phyloP scores from a whole-genome alignment of 30 jellyfish, hydroid and myxozoan genomes.

The Mastigias papua region DNA sequence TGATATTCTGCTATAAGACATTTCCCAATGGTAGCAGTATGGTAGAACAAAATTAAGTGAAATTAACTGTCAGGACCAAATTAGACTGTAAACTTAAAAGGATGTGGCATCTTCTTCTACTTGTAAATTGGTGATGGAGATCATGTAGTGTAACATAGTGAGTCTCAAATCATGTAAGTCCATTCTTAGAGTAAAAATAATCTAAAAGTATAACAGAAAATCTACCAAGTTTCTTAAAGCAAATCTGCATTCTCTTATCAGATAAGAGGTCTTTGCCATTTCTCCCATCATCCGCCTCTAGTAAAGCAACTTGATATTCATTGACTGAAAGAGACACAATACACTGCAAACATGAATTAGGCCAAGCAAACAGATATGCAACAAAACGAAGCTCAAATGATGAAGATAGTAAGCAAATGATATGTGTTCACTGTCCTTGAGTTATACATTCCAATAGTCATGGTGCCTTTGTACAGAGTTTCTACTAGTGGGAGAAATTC shows the following conservation, averaged over 20 bases:
- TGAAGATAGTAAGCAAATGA: too few relatives aligned
- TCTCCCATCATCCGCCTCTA: conserved; percentile 31
- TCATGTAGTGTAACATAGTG: too few relatives aligned
- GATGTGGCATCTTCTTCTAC: too few relatives aligned
- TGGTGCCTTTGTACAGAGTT: too few relatives aligned
- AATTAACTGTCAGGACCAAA: too few relatives aligned
- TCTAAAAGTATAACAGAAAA: not conserved
- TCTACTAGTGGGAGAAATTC: too few relatives aligned
- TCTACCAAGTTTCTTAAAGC: conserved; percentile 60
- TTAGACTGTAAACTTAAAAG: too few relatives aligned
- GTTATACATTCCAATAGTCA: not conserved
- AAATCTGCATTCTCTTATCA: conserved; percentile 46
- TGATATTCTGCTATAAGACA: too few relatives aligned
- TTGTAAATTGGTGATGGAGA: too few relatives aligned
- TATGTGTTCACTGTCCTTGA: not conserved
- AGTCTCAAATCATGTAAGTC: not conserved
- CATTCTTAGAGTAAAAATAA: not conserved
- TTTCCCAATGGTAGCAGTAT: too few relatives aligned
- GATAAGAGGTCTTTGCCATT: not conserved
- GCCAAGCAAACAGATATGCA: not conserved
- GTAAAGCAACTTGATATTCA: conserved; percentile 44
- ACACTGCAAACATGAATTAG: not conserved
- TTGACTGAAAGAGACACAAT: conserved; percentile 47
- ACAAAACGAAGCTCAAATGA: not conserved
- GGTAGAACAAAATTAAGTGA: too few relatives aligned